These are phyloP conservation scores for Embidobia sp. DNA, from an alignment of 2,888 invertebrate genomes.

Conservation along the genomic window DNA sequence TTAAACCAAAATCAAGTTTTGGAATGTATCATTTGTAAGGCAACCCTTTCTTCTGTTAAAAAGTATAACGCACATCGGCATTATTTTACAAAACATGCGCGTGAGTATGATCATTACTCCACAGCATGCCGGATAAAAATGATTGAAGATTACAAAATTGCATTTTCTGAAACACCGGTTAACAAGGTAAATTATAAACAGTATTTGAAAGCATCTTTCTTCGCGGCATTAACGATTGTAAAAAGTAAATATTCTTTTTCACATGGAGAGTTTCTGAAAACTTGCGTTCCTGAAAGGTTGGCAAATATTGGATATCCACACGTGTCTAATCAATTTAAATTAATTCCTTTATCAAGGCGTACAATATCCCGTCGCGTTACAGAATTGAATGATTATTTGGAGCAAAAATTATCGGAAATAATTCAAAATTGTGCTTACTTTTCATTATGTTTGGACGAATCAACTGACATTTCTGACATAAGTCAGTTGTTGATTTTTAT, in stretches of 20 bases:
- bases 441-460: slow-evolving; percentile 35
- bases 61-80: slow-evolving; percentile 2
- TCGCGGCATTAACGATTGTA: neutral
- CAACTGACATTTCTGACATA: slow-evolving; percentile 32
- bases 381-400: slow-evolving; percentile 22
- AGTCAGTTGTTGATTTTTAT: slow-evolving; percentile 50
- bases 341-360: neutral
- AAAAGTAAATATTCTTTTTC: neutral
- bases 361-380: slow-evolving; percentile 7
- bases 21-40: neutral
- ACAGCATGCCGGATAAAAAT: neutral
- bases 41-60: neutral
- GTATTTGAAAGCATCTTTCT: neutral
- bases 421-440: slow-evolving; percentile 2
- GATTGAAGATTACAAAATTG: neutral
- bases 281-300: neutral
- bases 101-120: neutral
- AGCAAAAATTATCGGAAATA: slow-evolving; percentile 11
- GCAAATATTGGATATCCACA: neutral
- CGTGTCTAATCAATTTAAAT: neutral
- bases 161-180: neutral
- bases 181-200: neutral
- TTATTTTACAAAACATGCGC: neutral
- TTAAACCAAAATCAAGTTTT: neutral
- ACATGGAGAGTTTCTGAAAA: neutral